These are phyloP conservation scores for Bombus ignitus DNA, from an alignment of 1,140 invertebrate genomes.

Conservation along the genomic window DNA sequence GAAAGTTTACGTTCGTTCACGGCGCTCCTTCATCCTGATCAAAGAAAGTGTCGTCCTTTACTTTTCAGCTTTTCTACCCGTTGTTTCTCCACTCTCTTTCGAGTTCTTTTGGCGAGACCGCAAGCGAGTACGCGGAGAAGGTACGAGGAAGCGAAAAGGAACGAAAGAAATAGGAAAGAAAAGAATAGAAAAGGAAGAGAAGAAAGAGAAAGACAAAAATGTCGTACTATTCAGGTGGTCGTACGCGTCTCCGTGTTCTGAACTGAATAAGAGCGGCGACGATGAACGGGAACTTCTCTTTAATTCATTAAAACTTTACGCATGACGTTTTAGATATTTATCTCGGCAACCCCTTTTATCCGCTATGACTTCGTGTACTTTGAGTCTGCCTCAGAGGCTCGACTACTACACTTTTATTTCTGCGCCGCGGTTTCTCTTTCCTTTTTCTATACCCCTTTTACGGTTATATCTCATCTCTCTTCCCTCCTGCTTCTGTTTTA, in stretches of 20 bases:
- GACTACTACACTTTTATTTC: constrained; percentile 61
- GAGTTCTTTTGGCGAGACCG: constrained; percentile 4
- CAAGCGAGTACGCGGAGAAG: constrained; percentile 2
- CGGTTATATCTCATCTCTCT: not conserved
- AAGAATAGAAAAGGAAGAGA: too few relatives aligned
- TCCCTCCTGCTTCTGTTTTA: not conserved
- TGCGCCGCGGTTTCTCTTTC: constrained; percentile 10
- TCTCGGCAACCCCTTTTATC: constrained; percentile 54
- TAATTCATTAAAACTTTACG: constrained; percentile 73
- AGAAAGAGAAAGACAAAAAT: not conserved
- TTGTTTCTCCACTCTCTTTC: constrained; percentile 2
- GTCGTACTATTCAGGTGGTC: constrained; percentile 23
- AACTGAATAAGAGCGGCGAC: constrained; percentile 55
- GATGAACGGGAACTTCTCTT: constrained; percentile 54
- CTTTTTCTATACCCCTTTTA: not conserved
- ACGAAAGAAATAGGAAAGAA: not conserved
- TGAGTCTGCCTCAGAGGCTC: constrained; percentile 35
- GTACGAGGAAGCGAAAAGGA: not conserved
- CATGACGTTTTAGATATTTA: constrained; percentile 68
- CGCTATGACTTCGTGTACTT: constrained; percentile 40
- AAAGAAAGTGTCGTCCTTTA: constrained; percentile 34
- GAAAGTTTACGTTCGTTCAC: constrained; percentile 8
- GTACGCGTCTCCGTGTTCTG: constrained; percentile 25
- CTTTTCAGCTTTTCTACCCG: constrained; percentile 20
- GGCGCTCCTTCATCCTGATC: not conserved